Percentiles rank a stretch among this genome's conserved stretches.
These are phyloP conservation scores for Trichonephila clavata DNA, from an alignment of 1,140 invertebrate genomes.

Conservation along the genomic window DNA sequence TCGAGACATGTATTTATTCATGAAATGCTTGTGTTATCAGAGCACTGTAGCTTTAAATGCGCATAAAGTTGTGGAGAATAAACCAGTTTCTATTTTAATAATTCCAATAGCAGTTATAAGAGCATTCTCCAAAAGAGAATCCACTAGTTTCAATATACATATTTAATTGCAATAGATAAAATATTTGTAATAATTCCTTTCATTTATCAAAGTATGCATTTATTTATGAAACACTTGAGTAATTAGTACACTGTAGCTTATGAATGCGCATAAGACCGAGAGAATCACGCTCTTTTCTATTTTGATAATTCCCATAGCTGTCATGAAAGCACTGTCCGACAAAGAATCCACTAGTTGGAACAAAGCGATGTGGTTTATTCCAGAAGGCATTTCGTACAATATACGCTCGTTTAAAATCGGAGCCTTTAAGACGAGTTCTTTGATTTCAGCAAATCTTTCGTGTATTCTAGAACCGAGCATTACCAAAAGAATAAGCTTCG, in stretches of 20 bases:
- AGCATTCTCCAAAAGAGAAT: neutral
- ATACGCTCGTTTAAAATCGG: neutral
- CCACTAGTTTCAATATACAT: neutral
- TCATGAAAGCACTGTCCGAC: neutral
- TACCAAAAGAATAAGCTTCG: neutral
- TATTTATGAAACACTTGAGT: neutral
- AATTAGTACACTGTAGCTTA: neutral
- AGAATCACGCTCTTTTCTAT: neutral
- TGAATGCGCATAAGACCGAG: neutral
- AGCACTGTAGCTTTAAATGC: neutral
- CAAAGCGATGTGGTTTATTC: neutral
- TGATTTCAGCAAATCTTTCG: neutral
- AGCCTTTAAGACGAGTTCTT: neutral
- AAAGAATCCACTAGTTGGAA: neutral
- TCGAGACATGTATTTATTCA: too few species aligned
- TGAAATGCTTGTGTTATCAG: neutral
- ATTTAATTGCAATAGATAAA: too few species aligned
- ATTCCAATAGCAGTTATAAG: neutral
- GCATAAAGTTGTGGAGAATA: neutral
- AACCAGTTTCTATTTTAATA: neutral
- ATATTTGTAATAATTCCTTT: too few species aligned
- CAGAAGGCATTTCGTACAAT: neutral
- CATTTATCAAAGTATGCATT: too few species aligned
- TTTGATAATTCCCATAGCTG: neutral
- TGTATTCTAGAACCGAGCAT: neutral